These are phyloP conservation scores for Lasius fuliginosus DNA, from an alignment of 2,888 invertebrate genomes.

Conservation along the genomic window DNA sequence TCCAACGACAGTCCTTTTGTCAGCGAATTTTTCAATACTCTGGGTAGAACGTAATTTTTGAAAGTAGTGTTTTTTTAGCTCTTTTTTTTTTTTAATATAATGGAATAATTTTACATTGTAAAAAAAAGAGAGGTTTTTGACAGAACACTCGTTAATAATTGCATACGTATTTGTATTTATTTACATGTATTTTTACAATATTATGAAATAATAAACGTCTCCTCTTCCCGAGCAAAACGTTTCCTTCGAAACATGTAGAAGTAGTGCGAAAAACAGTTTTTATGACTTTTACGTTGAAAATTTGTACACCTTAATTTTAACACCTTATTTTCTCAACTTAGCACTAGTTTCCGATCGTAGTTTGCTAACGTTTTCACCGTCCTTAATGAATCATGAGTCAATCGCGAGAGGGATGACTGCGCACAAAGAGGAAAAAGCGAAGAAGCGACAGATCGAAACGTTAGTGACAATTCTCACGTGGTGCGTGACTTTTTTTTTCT, in stretches of 20 bases:
- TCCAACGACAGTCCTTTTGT: constrained; percentile 91
- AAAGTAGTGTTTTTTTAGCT: neutral
- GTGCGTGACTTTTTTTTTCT: constrained; percentile 53
- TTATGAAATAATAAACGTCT: constrained; percentile 2
- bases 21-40: constrained; percentile 87
- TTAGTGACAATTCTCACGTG: constrained; percentile 42
- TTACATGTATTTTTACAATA: constrained; percentile 12
- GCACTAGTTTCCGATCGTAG: neutral
- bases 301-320: neutral
- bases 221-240: neutral
- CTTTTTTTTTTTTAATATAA: neutral
- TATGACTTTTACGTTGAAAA: neutral
- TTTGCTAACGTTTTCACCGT: neutral
- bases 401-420: neutral
- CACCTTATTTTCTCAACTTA: neutral
- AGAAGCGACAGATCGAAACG: neutral
- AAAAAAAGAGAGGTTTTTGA: neutral
- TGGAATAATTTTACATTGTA: constrained; percentile 46
- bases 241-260: neutral
- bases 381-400: neutral
- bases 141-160: neutral
- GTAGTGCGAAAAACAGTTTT: neutral
- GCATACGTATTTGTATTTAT: constrained; percentile 4
- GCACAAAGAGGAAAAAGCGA: neutral
- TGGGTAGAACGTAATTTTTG: neutral